These are phyloP conservation scores for Scaptomyza hsui DNA, from an alignment of 1,140 invertebrate species.

Conservation along the genomic window DNA sequence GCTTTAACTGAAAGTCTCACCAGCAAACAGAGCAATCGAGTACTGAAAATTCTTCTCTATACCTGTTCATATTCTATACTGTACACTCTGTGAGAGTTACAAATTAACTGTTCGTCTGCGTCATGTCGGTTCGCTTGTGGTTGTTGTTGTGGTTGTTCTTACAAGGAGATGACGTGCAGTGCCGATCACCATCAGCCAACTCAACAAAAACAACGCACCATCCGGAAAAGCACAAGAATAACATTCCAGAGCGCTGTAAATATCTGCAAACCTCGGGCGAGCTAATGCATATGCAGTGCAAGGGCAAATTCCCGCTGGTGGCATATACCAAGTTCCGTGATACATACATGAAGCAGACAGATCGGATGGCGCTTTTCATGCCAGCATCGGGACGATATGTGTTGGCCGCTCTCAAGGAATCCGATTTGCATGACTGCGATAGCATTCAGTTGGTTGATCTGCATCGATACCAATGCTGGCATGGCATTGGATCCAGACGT, in stretches of 20 bases:
- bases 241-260: slow-evolving; percentile 42
- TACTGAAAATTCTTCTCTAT: neutral
- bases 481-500: neutral
- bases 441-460: slow-evolving; percentile 26
- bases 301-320: slow-evolving; percentile 36
- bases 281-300: slow-evolving; percentile 25
- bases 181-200: neutral
- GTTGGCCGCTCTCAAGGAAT: slow-evolving; percentile 45
- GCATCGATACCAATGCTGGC: slow-evolving; percentile 29
- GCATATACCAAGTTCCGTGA: slow-evolving; percentile 54
- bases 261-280: slow-evolving; percentile 16
- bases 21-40: slow-evolving; percentile 1
- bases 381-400: slow-evolving; percentile 26
- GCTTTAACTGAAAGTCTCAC: neutral
- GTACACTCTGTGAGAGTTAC: too few relatives aligned
- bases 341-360: slow-evolving; percentile 42
- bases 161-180: neutral
- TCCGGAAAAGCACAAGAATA: neutral
- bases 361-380: slow-evolving; percentile 49
- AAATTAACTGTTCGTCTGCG: slow-evolving; percentile 15
- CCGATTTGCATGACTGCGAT: slow-evolving; percentile 33
- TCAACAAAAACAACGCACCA: too few relatives aligned
- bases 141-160: neutral
- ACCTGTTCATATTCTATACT: neutral
- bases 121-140: slow-evolving; percentile 1